Evolutionary conservation across 2,113 vertebrate species (phyloP).

Genomic region (Bostrychus sinensis): DNA sequence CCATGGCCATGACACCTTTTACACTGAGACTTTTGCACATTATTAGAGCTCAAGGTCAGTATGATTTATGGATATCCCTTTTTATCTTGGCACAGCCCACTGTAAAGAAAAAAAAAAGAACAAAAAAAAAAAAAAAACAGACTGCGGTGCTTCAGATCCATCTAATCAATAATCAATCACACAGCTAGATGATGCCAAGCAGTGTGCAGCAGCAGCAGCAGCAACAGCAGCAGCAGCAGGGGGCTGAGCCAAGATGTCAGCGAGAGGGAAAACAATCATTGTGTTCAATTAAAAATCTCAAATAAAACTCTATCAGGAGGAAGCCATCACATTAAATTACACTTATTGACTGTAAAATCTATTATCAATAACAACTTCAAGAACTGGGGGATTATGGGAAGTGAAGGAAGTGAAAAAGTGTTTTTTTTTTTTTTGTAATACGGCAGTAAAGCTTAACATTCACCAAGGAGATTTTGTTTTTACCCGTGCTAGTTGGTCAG

Average conservation of each 20-base stretch:
- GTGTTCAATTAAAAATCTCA: constrained; percentile 1
- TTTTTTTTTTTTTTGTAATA: no score
- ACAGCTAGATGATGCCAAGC: neutral
- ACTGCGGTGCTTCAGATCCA: neutral
- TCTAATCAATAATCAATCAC: constrained; percentile 37
- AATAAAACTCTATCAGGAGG: neutral
- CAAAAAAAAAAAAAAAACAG: no score
- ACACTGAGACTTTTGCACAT: neutral
- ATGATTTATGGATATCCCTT: constrained; percentile 29
- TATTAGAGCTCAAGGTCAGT: constrained; percentile 27
- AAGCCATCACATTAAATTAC: neutral
- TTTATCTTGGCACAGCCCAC: neutral
- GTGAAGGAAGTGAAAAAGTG: no score
- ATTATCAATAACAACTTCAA: constrained; percentile 5
- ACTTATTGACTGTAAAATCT: constrained; percentile 3
- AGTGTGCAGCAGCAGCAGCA: constrained; percentile 1
- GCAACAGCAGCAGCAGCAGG: constrained; percentile 7
- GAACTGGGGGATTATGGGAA: constrained; percentile 7
- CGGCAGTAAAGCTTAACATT: no score
- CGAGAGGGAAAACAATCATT: constrained; percentile 2
- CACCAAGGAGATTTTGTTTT: no score
- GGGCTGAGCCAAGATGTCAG: neutral
- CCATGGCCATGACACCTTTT: no score
- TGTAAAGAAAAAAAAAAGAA: no score
- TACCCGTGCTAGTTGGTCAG: no score